Evolutionary conservation across 2,797 vertebrate genomes (phyloP).

Genomic region (Pseudomugil tenellus): DNA sequence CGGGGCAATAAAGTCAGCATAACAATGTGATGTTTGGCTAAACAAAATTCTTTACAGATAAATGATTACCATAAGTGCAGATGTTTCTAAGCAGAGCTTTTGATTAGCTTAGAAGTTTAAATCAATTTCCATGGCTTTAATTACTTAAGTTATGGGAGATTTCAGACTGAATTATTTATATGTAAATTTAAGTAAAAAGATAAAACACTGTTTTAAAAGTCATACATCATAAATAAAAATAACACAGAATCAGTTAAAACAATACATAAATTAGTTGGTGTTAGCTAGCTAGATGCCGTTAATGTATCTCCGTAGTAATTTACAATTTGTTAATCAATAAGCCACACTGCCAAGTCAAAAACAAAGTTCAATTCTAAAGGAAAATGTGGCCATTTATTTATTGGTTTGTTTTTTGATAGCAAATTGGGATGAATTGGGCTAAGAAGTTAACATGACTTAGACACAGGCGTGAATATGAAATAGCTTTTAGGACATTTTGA

Average conservation of each 20-base stretch:
- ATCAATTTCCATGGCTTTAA: background rate
- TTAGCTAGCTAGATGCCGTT: background rate
- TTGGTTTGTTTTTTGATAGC: background rate
- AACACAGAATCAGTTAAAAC: too few species aligned
- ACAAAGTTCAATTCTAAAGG: background rate
- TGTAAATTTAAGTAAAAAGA: too few species aligned
- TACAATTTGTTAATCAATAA: background rate
- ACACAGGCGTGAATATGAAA: background rate
- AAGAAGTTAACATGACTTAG: background rate
- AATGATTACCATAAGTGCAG: background rate
- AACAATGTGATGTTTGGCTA: background rate
- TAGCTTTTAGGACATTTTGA: background rate
- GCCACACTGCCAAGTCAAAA: background rate
- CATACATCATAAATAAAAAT: too few species aligned
- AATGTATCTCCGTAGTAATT: background rate
- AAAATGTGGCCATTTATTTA: background rate
- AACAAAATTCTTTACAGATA: background rate
- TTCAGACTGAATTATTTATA: background rate
- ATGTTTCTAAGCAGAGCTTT: background rate
- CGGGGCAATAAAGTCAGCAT: constrained; percentile 11
- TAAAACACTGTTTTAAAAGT: too few species aligned
- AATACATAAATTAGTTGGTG: background rate
- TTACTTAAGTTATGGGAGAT: background rate
- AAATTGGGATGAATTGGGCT: background rate
- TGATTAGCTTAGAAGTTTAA: background rate